These are phyloP conservation scores for Habrosyne pyritoides DNA, from an alignment of 2,888 invertebrate species.

Conservation along the genomic window DNA sequence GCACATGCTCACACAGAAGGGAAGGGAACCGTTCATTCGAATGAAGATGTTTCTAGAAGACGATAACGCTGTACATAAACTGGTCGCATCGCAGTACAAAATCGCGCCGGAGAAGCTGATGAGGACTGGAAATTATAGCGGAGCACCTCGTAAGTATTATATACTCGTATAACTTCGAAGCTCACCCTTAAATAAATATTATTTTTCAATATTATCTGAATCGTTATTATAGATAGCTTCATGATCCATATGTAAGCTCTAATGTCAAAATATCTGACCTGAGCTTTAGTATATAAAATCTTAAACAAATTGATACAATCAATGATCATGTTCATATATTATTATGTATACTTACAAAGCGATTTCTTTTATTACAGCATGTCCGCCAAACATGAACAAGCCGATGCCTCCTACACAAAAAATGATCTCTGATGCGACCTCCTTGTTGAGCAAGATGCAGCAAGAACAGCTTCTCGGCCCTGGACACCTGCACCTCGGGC, in stretches of 20 bases:
- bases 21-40: slow-evolving; percentile 97
- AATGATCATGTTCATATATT: too few species aligned
- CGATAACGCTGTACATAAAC: slow-evolving; percentile 96
- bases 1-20: slow-evolving; percentile 99
- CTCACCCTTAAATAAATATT: not conserved
- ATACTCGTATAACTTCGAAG: too few species aligned
- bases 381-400: slow-evolving; percentile 86
- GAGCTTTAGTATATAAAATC: too few species aligned
- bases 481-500: slow-evolving; percentile 79
- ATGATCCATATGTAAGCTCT: too few species aligned
- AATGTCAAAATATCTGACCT: too few species aligned
- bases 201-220: too few species aligned
- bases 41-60: slow-evolving; percentile 99
- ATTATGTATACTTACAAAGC: not conserved
- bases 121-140: slow-evolving; percentile 97
- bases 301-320: too few species aligned
- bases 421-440: slow-evolving; percentile 89
- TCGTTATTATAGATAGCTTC: too few species aligned
- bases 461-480: slow-evolving; percentile 86
- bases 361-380: slow-evolving; percentile 72
- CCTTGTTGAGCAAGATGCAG: slow-evolving; percentile 87
- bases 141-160: slow-evolving; percentile 89
- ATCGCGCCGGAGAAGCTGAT: slow-evolving; percentile 98
- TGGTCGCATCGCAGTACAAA: slow-evolving; percentile 98
- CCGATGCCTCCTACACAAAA: slow-evolving; percentile 92